Conservation (phyloP, 2,113 vertebrate species). For the Uria lomvia region DNA sequence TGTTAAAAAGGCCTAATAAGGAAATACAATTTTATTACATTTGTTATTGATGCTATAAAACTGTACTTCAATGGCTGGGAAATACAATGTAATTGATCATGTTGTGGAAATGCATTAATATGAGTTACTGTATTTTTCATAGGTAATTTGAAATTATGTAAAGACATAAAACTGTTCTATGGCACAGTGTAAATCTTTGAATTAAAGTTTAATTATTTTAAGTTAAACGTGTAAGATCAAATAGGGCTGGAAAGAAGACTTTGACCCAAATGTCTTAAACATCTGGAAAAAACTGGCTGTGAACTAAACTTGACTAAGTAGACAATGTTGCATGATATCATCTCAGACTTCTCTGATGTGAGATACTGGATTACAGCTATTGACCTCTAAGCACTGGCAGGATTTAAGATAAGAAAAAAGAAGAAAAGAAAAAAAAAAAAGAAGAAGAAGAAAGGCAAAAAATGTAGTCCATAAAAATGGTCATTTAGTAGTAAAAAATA, state of each 20-base stretch:
- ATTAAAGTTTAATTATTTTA: slow-evolving; percentile 61
- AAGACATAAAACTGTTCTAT: slow-evolving; percentile 51
- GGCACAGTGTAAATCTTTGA: slow-evolving; percentile 22
- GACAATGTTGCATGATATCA: not conserved
- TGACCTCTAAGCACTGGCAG: not conserved
- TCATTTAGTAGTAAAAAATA: slow-evolving; percentile 61
- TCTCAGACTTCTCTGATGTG: not conserved
- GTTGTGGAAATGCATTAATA: slow-evolving; percentile 69
- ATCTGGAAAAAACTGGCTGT: not conserved
- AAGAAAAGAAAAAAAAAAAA: too few species aligned
- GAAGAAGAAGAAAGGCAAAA: not conserved
- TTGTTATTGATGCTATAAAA: slow-evolving; percentile 74
- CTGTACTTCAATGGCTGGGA: slow-evolving; percentile 58
- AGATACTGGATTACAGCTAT: not conserved
- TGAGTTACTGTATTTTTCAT: slow-evolving; percentile 71
- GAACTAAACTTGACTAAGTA: not conserved
- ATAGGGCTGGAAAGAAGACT: not conserved
- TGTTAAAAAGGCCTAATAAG: slow-evolving; percentile 56
- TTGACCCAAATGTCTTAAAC: not conserved
- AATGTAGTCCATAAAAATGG: slow-evolving; percentile 46
- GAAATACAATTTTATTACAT: slow-evolving; percentile 69
- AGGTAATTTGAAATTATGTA: slow-evolving; percentile 70
- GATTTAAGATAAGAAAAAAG: not conserved
- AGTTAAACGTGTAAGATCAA: not conserved
- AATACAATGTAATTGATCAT: slow-evolving; percentile 71